Evolutionary conservation across 2,797 vertebrate genomes (phyloP).

Genomic region (Myotis vivesi): DNA sequence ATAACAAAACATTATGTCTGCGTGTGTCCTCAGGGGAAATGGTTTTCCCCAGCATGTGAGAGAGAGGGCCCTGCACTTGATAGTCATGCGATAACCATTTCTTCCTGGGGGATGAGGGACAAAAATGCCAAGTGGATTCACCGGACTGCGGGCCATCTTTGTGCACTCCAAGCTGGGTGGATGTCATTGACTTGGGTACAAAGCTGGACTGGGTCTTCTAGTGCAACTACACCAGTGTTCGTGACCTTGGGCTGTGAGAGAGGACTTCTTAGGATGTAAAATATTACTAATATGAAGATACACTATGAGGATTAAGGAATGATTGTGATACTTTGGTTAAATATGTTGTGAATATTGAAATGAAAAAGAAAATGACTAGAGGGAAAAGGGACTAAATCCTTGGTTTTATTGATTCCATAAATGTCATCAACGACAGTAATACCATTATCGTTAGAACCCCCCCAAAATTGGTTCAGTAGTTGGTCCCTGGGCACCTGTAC

Average conservation of each 20-base stretch:
- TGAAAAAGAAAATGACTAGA: background rate
- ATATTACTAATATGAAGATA: background rate
- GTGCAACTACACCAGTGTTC: background rate
- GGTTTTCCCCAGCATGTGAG: background rate
- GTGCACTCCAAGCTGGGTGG: fast-evolving
- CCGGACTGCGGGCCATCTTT: too few relatives aligned
- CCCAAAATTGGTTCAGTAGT: background rate
- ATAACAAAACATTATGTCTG: background rate
- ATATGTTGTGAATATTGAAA: background rate
- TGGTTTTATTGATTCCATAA: background rate
- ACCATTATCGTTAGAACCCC: background rate
- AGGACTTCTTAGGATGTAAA: background rate
- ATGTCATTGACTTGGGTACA: fast-evolving
- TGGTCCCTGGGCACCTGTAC: background rate
- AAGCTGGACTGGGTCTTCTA: background rate
- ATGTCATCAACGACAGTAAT: background rate
- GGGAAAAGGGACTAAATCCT: background rate
- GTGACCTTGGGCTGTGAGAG: background rate
- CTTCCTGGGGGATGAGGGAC: background rate
- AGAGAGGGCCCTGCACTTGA: background rate
- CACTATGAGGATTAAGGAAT: background rate
- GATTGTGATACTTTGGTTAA: background rate
- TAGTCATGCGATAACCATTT: background rate
- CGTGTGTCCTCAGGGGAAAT: background rate
- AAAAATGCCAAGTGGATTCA: background rate